Evolutionary conservation across 2,797 vertebrate species (phyloP).

Genomic region (Xiphophorus birchmanni): DNA sequence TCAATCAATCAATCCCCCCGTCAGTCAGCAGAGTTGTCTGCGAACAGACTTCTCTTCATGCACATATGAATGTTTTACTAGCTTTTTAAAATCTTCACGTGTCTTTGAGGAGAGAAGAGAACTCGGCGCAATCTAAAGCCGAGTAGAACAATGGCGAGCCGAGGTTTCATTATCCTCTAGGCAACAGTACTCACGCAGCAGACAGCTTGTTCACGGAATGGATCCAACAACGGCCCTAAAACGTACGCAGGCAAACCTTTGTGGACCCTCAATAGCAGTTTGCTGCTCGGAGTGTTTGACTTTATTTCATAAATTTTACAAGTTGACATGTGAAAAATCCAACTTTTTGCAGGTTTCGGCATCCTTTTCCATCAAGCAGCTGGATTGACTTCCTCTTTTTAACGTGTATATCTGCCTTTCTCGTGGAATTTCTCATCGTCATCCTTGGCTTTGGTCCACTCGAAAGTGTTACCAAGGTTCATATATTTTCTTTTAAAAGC

Average conservation of each 20-base stretch:
- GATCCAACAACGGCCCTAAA: constrained; percentile 53
- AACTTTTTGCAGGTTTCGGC: constrained; percentile 15
- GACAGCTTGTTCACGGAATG: constrained; percentile 58
- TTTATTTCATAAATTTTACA: constrained; percentile 37
- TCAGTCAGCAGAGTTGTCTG: constrained; percentile 36
- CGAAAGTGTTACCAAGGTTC: constrained; percentile 54
- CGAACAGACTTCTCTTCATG: constrained; percentile 1
- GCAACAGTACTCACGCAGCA: constrained; percentile 47
- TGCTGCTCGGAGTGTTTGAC: constrained; percentile 25
- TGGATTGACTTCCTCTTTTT: not conserved
- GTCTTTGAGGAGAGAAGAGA: constrained; percentile 11
- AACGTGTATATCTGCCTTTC: not conserved
- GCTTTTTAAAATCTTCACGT: not conserved
- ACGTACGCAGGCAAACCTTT: constrained; percentile 28
- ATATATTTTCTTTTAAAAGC: constrained; percentile 58
- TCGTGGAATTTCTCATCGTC: constrained; percentile 24
- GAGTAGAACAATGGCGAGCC: constrained; percentile 46
- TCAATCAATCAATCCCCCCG: constrained; percentile 54
- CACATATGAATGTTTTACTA: constrained; percentile 13
- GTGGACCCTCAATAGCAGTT: constrained; percentile 31
- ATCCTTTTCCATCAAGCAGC: constrained; percentile 3
- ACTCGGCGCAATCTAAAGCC: constrained; percentile 37
- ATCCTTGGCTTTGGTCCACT: constrained; percentile 34
- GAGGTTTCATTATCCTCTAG: constrained; percentile 58
- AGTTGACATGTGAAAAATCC: constrained; percentile 21